Base-by-base conservation (phyloP, 2,797 vertebrate genomes). In the Trachops cirrhosus region DNA sequence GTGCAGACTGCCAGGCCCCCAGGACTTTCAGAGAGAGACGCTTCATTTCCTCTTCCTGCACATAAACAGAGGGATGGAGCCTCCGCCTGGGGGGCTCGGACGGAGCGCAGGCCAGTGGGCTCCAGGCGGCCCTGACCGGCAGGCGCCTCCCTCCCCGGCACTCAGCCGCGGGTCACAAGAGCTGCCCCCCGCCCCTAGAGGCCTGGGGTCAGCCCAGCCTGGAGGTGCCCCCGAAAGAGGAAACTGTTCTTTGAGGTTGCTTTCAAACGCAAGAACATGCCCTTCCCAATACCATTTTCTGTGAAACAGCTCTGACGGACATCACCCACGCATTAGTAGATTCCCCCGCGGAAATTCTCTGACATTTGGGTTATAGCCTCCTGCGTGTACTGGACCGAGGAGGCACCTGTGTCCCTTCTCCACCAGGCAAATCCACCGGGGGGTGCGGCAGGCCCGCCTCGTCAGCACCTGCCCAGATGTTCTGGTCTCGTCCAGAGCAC, bases 401-500 rank as follows among this genome's bases (percentile, higher is more conserved):
- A 34, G 67, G 21, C 9, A 10, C 0, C 0, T 3, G 37, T 39
- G 44, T 46, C 71, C 74, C 37, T 2, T 19, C 14, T 54, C 8
- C 5, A 6, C 19, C 4, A 9, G 29, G 44, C 2, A 44, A 21
- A 19, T 9, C 50, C 2, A 0, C 52, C 10, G 39, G 39, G 29
- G 14, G 15, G 15, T 21, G 8, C 22, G 18, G 2, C 1, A 1
- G 3, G 1, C 19, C 50, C 2, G 0, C 24, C 24, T 73, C 3
- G 5, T 15, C 41, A 2, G 18, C 24, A 0, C 6, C 4, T 2
- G 21, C 4, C 5, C 9, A 0, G 1, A 16, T 32, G 18, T 52
- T 21, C 32, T 24, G 77, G 71, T 68, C 34, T 64, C 44, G 4
- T 2, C n/a, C 59, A 0, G 3, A 10, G 12, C 0, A 9, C 32